Evolutionary conservation across 1,140 invertebrate species (phyloP), one percentile per base, ranked within the genome.

Genomic region (Elysia chlorotica): DNA sequence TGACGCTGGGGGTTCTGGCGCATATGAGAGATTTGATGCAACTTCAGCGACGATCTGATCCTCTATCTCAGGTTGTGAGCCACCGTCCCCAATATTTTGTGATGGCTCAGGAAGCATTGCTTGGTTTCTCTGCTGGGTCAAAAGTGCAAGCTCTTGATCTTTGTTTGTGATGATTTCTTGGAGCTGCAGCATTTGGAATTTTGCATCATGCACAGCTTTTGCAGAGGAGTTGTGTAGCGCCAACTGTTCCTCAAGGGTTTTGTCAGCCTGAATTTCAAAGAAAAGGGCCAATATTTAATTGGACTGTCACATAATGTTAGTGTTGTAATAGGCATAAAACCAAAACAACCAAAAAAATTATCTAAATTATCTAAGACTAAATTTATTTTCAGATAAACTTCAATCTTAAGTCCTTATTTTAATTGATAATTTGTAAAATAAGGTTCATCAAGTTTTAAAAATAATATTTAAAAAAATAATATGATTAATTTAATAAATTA

Each of bases 201-300:
- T 48, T 30, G 65, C 69, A 31, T 53, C 28, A 31, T 67, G 31
- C 10, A 66, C 28, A 31, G 69, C 56, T 19, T 59, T 5, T 10
- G 36, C 48, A n/a, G 74, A 69, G 0, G 41, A 33, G 36, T 65
- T 71, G 30, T 70, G 65, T 28, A 74, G 41, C n/a, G 57, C 25
- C 21, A 71, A 69, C 67, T 85, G 83, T 35, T 72, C 71, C 25
- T 78, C 65, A 53, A 85, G 62, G 4, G 77, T 65, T 31, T 79
- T 69, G 2, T 79, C 77, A 69, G 81, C 79, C 83, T 85, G 74
- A n/a, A n/a, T n/a, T n/a, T n/a, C n/a, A n/a, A n/a, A n/a, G n/a
- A n/a, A n/a, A n/a, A n/a, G n/a, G n/a, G n/a, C n/a, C n/a, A n/a
- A n/a, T n/a, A n/a, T n/a, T n/a, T n/a, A n/a, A n/a, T n/a, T n/a